phyloP scores from a whole-genome alignment of 2,113 vertebrate species.

The Prolemur simus region DNA sequence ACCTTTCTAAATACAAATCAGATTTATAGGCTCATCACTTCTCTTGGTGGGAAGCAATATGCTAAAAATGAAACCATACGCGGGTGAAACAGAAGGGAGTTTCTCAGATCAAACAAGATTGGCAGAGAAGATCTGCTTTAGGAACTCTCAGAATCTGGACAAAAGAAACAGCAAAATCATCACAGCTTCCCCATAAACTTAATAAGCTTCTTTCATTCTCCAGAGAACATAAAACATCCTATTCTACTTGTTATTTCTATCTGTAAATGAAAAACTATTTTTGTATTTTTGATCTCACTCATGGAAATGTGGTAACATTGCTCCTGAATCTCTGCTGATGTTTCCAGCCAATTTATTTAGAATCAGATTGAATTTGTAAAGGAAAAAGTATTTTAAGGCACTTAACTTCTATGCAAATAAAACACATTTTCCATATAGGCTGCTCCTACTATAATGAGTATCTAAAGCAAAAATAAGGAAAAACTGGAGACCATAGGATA shows the following conservation, averaged over 20 bases:
- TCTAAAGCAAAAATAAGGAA: slow-evolving; percentile 56
- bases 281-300: slow-evolving; percentile 57
- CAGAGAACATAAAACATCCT: slow-evolving; percentile 68
- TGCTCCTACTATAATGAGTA: slow-evolving; percentile 42
- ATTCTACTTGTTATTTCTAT: slow-evolving; percentile 71
- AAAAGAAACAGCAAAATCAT: slow-evolving; percentile 76
- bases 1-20: slow-evolving; percentile 59
- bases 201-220: slow-evolving; percentile 64
- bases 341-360: slow-evolving; percentile 62
- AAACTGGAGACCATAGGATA: neutral
- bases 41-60: slow-evolving; percentile 76
- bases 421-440: slow-evolving; percentile 32
- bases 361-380: slow-evolving; percentile 61
- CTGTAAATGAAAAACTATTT: slow-evolving; percentile 63
- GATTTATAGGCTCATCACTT: slow-evolving; percentile 75
- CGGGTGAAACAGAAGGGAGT: slow-evolving; percentile 39
- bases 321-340: slow-evolving; percentile 57
- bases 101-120: slow-evolving; percentile 74
- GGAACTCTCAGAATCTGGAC: slow-evolving; percentile 67
- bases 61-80: slow-evolving; percentile 61
- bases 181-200: slow-evolving; percentile 69
- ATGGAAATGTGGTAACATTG: slow-evolving; percentile 39
- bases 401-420: slow-evolving; percentile 49
- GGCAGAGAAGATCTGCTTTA: slow-evolving; percentile 75
- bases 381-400: slow-evolving; percentile 61